Percentiles rank a stretch among this genome's conserved stretches.
Evolutionary conservation across 2,888 invertebrate species (phyloP).

Genomic region (Eledona agricola): DNA sequence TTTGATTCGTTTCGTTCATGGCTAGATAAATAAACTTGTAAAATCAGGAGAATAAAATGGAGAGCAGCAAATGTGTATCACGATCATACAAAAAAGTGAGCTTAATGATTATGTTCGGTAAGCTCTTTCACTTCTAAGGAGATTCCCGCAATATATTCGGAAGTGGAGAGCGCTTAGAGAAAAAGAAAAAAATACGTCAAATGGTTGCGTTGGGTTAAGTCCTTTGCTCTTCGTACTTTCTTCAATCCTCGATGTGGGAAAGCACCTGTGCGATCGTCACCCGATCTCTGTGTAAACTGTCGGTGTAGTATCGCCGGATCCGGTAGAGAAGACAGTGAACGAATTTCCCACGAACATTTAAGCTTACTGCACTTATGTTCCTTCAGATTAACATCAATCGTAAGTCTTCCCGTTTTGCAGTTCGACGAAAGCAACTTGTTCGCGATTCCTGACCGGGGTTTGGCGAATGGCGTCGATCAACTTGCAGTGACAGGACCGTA

Average conservation of each 20-base stretch:
- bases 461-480: constrained; percentile 18
- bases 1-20: too few relatives aligned
- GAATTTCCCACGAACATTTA: constrained; percentile 52
- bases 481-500: constrained; percentile 35
- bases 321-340: constrained; percentile 43
- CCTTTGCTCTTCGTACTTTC: too few relatives aligned
- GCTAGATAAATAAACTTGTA: too few relatives aligned
- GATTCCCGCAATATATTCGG: too few relatives aligned
- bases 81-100: too few relatives aligned
- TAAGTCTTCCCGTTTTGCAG: constrained; percentile 33
- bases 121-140: too few relatives aligned
- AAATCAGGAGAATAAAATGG: too few relatives aligned
- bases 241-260: constrained; percentile 27
- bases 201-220: too few relatives aligned
- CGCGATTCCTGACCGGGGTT: constrained; percentile 1
- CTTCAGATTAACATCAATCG: constrained; percentile 35
- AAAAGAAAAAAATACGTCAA: too few relatives aligned
- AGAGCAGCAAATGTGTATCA: too few relatives aligned
- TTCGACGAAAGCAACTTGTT: constrained; percentile 24
- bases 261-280: constrained; percentile 44
- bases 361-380: constrained; percentile 39
- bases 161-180: too few relatives aligned
- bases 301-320: constrained; percentile 40
- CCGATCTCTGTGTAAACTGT: constrained; percentile 36
- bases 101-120: too few relatives aligned